Percentiles rank a stretch among this genome's conserved stretches.
These are phyloP conservation scores for Talpa occidentalis DNA, from an alignment of 2,113 vertebrate species.

Conservation along the genomic window DNA sequence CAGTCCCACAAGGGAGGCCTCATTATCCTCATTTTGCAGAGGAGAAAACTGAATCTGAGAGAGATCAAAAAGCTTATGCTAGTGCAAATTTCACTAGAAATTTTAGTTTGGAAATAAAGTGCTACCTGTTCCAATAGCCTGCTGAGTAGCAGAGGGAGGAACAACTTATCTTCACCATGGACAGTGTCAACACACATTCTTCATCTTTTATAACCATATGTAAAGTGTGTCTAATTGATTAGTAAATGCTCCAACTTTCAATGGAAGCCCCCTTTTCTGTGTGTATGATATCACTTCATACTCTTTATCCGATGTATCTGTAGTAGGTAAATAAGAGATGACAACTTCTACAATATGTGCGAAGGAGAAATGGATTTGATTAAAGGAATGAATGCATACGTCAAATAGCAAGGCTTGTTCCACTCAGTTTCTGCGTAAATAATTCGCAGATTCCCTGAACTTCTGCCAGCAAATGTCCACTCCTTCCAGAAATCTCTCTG, in stretches of 20 bases:
- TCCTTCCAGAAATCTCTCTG: slow-evolving; percentile 43
- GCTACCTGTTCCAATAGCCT: slow-evolving; percentile 9
- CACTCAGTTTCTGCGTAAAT: slow-evolving; percentile 72
- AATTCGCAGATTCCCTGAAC: slow-evolving; percentile 70
- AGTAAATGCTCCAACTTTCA: slow-evolving; percentile 67
- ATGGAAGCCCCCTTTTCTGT: slow-evolving; percentile 68
- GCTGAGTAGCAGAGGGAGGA: background rate
- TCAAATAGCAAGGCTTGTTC: slow-evolving; percentile 71
- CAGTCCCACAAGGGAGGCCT: background rate
- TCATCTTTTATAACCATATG: slow-evolving; percentile 68
- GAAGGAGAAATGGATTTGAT: slow-evolving; percentile 59
- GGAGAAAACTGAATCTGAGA: background rate
- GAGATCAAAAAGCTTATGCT: background rate
- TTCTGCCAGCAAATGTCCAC: background rate
- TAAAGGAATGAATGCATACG: slow-evolving; percentile 80
- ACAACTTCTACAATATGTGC: slow-evolving; percentile 75
- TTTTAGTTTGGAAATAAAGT: background rate
- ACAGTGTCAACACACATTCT: slow-evolving; percentile 65
- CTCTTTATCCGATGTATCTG: slow-evolving; percentile 79
- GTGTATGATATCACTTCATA: slow-evolving; percentile 65
- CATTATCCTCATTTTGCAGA: background rate
- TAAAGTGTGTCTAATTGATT: slow-evolving; percentile 67
- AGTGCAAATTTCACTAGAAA: background rate
- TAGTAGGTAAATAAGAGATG: slow-evolving; percentile 78
- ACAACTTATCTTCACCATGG: slow-evolving; percentile 28